Evolutionary conservation across 2,113 vertebrate genomes (phyloP).

Genomic region (Verasper variegatus): DNA sequence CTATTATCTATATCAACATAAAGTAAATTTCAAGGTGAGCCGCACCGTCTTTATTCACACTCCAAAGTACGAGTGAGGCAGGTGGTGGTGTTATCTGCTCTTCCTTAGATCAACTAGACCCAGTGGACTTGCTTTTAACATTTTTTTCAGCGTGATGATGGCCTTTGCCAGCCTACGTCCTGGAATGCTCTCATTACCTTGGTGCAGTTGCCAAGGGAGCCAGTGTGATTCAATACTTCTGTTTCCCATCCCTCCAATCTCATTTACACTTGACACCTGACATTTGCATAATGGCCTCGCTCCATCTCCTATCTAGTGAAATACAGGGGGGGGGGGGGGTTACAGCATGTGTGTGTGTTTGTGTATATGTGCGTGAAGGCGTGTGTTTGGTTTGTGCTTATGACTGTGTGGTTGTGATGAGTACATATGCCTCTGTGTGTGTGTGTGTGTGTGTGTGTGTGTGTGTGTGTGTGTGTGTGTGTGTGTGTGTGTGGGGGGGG

Average conservation of each 20-base stretch:
- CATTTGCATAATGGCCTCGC: conserved; percentile 79
- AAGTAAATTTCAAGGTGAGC: background rate
- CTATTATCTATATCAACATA: background rate
- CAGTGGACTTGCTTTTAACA: conserved; percentile 7
- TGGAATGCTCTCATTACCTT: conserved; percentile 71
- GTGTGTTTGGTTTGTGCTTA: background rate
- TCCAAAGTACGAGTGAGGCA: conserved; percentile 10
- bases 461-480: background rate
- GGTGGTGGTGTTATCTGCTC: conserved; percentile 21
- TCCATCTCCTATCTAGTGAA: conserved; percentile 66
- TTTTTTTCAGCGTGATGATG: conserved; percentile 41
- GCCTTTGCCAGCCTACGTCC: conserved; percentile 51
- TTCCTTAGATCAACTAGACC: conserved; percentile 32
- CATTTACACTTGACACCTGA: conserved; percentile 82
- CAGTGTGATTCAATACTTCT: conserved; percentile 71
- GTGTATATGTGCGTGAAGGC: background rate
- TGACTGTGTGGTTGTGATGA: conserved; percentile 54
- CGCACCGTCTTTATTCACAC: background rate
- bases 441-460: background rate
- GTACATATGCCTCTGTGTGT: conserved; percentile 37
- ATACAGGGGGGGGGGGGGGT: conserved; percentile 24
- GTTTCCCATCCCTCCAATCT: conserved; percentile 77
- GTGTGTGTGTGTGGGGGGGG: background rate
- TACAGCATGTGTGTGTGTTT: background rate
- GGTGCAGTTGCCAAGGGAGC: conserved; percentile 70